phyloP scores from a whole-genome alignment of 2,113 vertebrate genomes.

The Jaculus jaculus region DNA sequence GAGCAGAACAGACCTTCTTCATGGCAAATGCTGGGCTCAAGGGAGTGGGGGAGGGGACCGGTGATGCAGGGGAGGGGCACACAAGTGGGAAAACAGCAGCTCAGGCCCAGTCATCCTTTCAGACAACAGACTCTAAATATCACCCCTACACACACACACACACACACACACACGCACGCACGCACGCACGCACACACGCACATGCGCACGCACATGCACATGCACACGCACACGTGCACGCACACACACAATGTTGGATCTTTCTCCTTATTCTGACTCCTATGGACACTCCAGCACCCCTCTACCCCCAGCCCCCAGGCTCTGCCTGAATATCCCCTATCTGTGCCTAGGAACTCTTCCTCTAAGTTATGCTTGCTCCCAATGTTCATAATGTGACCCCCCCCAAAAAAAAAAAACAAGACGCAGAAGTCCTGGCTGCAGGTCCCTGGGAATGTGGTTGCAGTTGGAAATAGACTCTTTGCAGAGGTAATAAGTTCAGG shows the following conservation, averaged over 20 bases:
- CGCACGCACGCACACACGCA: too few species aligned
- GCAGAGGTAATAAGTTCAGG: background rate
- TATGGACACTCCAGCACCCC: background rate
- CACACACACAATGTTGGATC: too few species aligned
- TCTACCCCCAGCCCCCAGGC: background rate
- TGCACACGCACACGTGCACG: too few species aligned
- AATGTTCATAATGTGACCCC: background rate
- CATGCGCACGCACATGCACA: too few species aligned
- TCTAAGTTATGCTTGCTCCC: background rate
- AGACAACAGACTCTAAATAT: background rate
- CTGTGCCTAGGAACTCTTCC: background rate
- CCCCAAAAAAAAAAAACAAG: background rate
- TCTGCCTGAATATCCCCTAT: background rate
- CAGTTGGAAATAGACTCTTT: background rate
- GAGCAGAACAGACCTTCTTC: background rate
- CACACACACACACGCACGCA: too few species aligned
- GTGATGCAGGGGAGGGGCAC: background rate
- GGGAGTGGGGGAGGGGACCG: background rate
- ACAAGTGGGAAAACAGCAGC: background rate
- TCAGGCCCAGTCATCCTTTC: background rate
- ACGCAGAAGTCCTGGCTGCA: background rate
- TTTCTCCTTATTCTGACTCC: background rate
- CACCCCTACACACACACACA: background rate
- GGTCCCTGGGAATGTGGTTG: background rate
- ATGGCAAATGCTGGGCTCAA: background rate